Percentiles rank a stretch among this genome's conserved stretches.
Evolutionary conservation across 2,113 vertebrate genomes (phyloP).

Genomic region (Eupsittula cactorum): DNA sequence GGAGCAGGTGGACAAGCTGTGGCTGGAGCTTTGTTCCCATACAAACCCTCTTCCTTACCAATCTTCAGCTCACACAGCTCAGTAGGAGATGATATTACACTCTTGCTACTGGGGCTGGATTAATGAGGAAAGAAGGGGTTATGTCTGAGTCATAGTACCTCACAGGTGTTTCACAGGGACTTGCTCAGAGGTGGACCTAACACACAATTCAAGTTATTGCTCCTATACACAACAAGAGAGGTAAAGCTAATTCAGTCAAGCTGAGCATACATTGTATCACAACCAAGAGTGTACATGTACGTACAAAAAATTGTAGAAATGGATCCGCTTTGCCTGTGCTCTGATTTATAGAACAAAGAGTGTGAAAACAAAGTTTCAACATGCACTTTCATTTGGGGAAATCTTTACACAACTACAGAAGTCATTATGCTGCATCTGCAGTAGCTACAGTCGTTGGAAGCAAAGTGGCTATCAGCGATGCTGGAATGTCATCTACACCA

Average conservation of each 20-base stretch:
- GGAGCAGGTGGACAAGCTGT: background rate
- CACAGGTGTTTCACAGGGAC: background rate
- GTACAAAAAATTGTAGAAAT: background rate
- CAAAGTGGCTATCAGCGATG: conserved; percentile 41
- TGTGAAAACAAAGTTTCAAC: background rate
- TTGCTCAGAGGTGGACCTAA: background rate
- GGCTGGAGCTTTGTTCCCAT: background rate
- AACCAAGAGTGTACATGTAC: background rate
- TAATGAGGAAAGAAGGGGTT: background rate
- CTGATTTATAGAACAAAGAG: background rate
- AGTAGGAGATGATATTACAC: background rate
- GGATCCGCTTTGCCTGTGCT: background rate
- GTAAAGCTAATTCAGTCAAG: background rate
- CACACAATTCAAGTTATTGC: background rate
- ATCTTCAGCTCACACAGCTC: background rate
- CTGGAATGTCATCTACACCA: conserved; percentile 33
- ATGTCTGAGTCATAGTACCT: background rate
- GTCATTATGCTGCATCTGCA: conserved; percentile 13
- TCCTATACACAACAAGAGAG: background rate
- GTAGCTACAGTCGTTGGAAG: conserved; percentile 46
- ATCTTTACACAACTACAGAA: background rate
- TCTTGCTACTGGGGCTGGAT: background rate
- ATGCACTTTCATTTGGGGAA: background rate
- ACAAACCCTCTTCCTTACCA: background rate
- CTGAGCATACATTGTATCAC: background rate